Conservation (phyloP, 2,113 vertebrate genomes). For the Anthoscopus minutus region DNA sequence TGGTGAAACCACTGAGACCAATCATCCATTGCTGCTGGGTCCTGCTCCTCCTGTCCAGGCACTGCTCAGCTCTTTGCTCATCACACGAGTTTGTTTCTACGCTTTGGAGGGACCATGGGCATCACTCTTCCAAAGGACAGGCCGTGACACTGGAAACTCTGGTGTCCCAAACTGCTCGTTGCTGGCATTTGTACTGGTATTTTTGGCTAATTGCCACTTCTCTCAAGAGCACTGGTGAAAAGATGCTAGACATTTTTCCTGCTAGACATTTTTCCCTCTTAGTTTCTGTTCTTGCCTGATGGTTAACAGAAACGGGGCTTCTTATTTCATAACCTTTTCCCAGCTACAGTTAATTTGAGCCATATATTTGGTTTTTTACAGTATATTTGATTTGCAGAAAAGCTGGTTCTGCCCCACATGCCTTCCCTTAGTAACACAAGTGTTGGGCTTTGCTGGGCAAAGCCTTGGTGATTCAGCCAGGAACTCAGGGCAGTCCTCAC, state of each 20-base stretch:
- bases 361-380: neutral
- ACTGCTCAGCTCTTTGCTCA: neutral
- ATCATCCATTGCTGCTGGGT: accelerated
- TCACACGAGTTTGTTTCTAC: accelerated
- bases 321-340: neutral
- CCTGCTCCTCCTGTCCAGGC: neutral
- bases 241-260: neutral
- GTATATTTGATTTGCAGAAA: neutral
- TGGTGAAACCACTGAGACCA: neutral
- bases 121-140: neutral
- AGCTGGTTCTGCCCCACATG: neutral
- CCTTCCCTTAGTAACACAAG: neutral
- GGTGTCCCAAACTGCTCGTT: neutral
- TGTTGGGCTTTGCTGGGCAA: neutral
- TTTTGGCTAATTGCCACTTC: neutral
- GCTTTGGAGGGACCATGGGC: neutral
- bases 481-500: neutral
- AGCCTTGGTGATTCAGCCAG: neutral
- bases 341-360: neutral
- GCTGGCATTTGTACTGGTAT: neutral
- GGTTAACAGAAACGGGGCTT: neutral
- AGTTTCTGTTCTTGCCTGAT: neutral
- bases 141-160: neutral
- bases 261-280: neutral
- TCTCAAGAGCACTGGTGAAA: neutral